Base-by-base conservation (phyloP, 2,797 vertebrate genomes). In the Telmatherina bonti region DNA sequence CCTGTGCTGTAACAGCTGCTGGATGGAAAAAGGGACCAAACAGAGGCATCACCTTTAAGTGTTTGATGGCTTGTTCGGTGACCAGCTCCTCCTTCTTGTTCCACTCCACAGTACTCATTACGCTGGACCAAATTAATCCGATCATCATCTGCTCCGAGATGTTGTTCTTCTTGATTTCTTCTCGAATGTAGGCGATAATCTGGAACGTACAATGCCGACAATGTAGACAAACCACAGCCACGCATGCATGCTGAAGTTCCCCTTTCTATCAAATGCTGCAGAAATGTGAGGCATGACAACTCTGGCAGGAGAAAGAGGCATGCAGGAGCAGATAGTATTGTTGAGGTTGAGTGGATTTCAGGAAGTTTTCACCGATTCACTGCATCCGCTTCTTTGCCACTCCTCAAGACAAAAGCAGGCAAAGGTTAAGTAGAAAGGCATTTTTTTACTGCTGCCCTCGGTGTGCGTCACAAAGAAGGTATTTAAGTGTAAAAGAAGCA, bases 51-150 rank as follows among this genome's bases (percentile, higher is more conserved):
- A 98, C 97, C 97, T 98, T 98, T 94, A 98, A 95, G 90, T 95
- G 97, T 95, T 97, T 98, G 93, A 98, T 97, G 95, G 96, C 97
- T 96, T 98, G 96, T 91, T 98, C 97, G 62, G 96, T 96, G 88
- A 97, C 96, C 70, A 97, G 95, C 93, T 98, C 96, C 91, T 98
- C 96, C 74, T 98, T 98, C 92, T 98, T 97, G 92, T 98, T 98
- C 97, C 96, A 98, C 70, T 98, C 97, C 84, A 98, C 95, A 0
- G 94, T 95, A 92, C 96, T 97, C 96, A 98, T 98, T 22, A 98
- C 94, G 56, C 96, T 96, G 56, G 93, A 95, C 96, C 97, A 98
- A 52, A 98, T 92, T 47, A 98, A 94, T 74, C 95, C 88, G 47
- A 98, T 96, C 87, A 98, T 96, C 0, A 94, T 95, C 81, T 97